Percentiles rank a stretch among this genome's conserved stretches.
phyloP scores from a whole-genome alignment of 2,113 vertebrate species.

The Acrocephalus kingi region DNA sequence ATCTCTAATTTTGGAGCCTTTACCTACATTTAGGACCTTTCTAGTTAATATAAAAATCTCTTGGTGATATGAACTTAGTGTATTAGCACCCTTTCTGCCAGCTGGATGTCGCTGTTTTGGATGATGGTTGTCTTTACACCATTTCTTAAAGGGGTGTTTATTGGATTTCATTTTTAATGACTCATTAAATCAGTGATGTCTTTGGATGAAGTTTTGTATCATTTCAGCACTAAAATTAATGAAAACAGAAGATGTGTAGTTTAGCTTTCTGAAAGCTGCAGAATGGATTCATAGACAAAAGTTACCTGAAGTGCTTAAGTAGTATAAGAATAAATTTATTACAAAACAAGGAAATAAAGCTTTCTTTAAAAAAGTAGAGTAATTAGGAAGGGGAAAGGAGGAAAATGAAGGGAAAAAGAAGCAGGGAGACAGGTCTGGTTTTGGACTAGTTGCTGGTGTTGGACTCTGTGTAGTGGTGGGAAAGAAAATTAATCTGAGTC shows the following conservation, averaged over 20 bases:
- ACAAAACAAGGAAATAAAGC: background rate
- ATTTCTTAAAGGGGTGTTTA: background rate
- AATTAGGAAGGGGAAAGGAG: background rate
- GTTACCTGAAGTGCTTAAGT: background rate
- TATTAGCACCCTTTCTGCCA: background rate
- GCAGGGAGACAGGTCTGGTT: background rate
- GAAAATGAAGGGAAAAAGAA: background rate
- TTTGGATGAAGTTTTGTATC: background rate
- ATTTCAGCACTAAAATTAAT: background rate
- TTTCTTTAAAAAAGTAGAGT: background rate
- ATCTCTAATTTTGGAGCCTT: background rate
- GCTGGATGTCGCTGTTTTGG: background rate
- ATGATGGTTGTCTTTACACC: background rate
- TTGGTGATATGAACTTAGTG: background rate
- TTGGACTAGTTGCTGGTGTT: background rate
- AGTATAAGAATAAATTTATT: background rate
- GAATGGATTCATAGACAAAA: background rate
- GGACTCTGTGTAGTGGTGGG: background rate
- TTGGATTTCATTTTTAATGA: background rate
- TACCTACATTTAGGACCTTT: background rate
- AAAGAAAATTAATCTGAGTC: background rate
- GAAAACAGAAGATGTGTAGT: background rate
- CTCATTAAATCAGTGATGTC: background rate
- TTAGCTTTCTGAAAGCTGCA: background rate
- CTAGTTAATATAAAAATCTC: background rate